These are phyloP conservation scores for Tachycineta bicolor DNA, from an alignment of 2,113 vertebrate genomes.

Conservation along the genomic window DNA sequence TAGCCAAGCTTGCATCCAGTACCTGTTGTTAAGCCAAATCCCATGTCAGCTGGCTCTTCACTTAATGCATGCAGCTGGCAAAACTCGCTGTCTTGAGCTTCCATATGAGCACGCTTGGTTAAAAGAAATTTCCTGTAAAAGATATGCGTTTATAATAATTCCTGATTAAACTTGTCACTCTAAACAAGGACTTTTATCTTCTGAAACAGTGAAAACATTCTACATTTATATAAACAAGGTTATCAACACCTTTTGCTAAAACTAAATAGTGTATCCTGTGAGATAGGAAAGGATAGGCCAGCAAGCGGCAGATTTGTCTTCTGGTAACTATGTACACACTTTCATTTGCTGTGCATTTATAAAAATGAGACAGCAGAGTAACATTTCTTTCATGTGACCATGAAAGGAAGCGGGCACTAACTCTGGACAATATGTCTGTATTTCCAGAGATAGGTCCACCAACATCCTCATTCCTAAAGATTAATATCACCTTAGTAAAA, in stretches of 20 bases:
- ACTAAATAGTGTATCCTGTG: not conserved
- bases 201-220: not conserved
- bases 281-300: not conserved
- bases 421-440: not conserved
- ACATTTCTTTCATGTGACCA: not conserved
- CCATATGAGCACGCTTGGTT: conserved; percentile 85
- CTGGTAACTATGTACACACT: not conserved
- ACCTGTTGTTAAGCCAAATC: conserved; percentile 86
- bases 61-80: conserved; percentile 87
- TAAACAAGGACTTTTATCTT: not conserved
- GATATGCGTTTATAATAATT: not conserved
- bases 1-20: not conserved
- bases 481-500: not conserved
- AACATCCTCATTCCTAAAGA: not conserved
- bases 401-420: not conserved
- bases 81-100: conserved; percentile 79
- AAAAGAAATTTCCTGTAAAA: conserved; percentile 90
- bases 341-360: not conserved
- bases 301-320: not conserved
- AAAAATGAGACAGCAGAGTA: not conserved
- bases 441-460: not conserved
- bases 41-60: conserved; percentile 82
- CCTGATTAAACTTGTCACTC: not conserved
- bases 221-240: conserved; percentile 4
- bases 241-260: conserved; percentile 39